phyloP scores from a whole-genome alignment of 2,113 vertebrate species.

The Melozone crissalis region DNA sequence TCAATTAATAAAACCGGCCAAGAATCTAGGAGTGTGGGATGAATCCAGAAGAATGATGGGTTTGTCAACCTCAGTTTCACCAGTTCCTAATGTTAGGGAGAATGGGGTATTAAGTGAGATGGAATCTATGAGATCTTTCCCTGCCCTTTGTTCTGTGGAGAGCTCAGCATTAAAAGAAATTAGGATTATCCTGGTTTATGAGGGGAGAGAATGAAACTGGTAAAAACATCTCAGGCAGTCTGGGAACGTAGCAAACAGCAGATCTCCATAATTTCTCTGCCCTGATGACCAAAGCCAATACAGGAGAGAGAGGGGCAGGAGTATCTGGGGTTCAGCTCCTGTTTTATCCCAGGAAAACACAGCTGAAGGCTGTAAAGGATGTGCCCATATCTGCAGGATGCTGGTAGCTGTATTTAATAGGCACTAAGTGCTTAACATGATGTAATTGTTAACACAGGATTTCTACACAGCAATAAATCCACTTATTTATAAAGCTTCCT shows the following conservation, averaged over 20 bases:
- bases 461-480: neutral
- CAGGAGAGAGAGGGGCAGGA: neutral
- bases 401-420: neutral
- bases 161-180: neutral
- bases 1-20: neutral
- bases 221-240: neutral
- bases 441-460: neutral
- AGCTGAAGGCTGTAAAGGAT: neutral
- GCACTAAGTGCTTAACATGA: neutral
- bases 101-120: neutral
- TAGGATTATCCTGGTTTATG: neutral
- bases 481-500: neutral
- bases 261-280: neutral
- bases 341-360: neutral
- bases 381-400: neutral
- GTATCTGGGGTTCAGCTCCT: neutral
- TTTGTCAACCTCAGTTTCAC: neutral
- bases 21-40: neutral
- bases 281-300: neutral
- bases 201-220: neutral
- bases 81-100: neutral
- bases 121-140: neutral
- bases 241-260: neutral
- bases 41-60: neutral
- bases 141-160: neutral